A percentile compares a stretch with the other conserved stretches of the same genome.
These are phyloP conservation scores for Clarias pachynema DNA, from an alignment of 2,797 vertebrate genomes.

Conservation along the genomic window DNA sequence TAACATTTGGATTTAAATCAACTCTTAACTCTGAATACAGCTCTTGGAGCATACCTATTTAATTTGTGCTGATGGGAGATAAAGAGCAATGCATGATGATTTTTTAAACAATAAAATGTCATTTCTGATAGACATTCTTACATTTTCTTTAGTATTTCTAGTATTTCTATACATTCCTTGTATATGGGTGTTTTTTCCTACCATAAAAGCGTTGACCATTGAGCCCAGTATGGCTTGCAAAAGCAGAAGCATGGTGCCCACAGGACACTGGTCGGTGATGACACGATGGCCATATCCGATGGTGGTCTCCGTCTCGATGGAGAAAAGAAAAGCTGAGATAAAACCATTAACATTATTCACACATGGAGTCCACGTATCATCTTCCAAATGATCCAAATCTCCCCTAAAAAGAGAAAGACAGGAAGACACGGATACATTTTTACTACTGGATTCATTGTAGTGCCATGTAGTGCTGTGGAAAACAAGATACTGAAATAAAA, in stretches of 20 bases:
- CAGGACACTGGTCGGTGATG: constrained; percentile 95
- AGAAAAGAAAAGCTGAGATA: constrained; percentile 95
- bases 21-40: background rate
- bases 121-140: background rate
- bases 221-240: constrained; percentile 96
- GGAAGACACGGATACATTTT: background rate
- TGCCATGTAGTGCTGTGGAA: background rate
- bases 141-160: background rate
- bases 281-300: constrained; percentile 94
- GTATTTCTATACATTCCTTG: background rate
- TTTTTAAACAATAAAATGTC: background rate
- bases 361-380: constrained; percentile 89
- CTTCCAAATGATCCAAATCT: constrained; percentile 93
- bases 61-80: background rate
- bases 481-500: background rate
- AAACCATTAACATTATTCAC: constrained; percentile 96
- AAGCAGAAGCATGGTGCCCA: constrained; percentile 91
- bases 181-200: constrained; percentile 56
- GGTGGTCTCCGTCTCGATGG: constrained; percentile 96
- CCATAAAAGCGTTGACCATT: constrained; percentile 99
- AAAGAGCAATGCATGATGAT: background rate
- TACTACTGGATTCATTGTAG: background rate
- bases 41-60: background rate
- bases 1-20: background rate
- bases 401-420: constrained; percentile 70